Percentiles rank a stretch among this genome's conserved stretches.
Evolutionary conservation across 1,140 invertebrate species (phyloP).

Genomic region (Hylaeus anthracinus): DNA sequence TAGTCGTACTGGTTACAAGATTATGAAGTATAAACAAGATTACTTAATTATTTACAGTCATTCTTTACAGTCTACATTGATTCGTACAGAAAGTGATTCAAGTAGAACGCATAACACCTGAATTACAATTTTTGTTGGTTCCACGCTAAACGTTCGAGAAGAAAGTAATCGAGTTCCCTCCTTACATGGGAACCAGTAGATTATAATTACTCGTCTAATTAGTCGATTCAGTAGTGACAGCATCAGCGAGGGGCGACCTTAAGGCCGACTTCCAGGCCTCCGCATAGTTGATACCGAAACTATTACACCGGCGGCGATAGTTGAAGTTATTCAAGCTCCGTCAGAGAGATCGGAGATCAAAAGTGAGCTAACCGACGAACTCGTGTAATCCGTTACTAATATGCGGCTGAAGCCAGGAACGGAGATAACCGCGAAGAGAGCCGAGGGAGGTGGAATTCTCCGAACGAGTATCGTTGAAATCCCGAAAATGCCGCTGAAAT

Average conservation of each 20-base stretch:
- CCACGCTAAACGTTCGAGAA: too few species aligned
- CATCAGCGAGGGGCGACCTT: not conserved
- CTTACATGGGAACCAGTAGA: not conserved
- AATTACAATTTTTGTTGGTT: too few species aligned
- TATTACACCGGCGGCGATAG: conserved; percentile 35
- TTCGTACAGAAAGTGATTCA: too few species aligned
- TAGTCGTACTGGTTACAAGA: too few species aligned
- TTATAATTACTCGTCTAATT: not conserved
- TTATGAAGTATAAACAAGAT: too few species aligned
- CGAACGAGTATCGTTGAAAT: conserved; percentile 47
- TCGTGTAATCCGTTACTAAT: conserved; percentile 60
- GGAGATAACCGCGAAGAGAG: conserved; percentile 35
- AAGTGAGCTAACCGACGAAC: conserved; percentile 27
- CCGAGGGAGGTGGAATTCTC: not conserved
- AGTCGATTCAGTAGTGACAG: conserved; percentile 6
- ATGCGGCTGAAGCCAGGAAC: conserved; percentile 40
- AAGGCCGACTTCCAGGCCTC: not conserved
- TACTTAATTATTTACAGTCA: too few species aligned
- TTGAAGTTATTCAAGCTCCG: conserved; percentile 15
- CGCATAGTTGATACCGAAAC: conserved; percentile 39
- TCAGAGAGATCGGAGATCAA: conserved; percentile 4
- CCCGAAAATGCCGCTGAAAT: conserved; percentile 57
- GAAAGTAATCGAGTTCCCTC: not conserved
- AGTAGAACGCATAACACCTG: too few species aligned
- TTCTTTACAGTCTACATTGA: too few species aligned